Evolutionary conservation across 2,113 vertebrate species (phyloP).

Genomic region (Miniopterus natalensis): DNA sequence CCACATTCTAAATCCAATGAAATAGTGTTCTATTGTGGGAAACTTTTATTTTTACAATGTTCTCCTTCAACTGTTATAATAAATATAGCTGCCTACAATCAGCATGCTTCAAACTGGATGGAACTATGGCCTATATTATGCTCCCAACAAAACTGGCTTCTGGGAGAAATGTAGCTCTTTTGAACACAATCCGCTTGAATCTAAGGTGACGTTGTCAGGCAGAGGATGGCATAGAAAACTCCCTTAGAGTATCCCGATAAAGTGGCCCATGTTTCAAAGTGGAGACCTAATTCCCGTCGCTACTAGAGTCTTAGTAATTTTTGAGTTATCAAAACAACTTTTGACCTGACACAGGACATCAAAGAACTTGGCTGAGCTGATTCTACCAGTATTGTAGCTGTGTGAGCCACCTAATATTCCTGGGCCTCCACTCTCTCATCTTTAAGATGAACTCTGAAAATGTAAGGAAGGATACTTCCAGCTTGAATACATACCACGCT

Average conservation of each 20-base stretch:
- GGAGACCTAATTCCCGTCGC: neutral
- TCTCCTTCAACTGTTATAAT: conserved; percentile 36
- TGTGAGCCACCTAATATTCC: neutral
- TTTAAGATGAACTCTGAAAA: conserved; percentile 4
- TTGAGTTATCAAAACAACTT: neutral
- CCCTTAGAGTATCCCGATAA: neutral
- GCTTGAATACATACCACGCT: neutral
- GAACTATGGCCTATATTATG: neutral
- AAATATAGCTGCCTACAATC: conserved; percentile 41
- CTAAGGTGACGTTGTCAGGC: neutral
- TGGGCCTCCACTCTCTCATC: neutral
- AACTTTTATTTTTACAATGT: neutral
- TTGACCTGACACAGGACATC: neutral
- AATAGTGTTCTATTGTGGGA: conserved; percentile 7
- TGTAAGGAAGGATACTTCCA: neutral
- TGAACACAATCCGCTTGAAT: neutral
- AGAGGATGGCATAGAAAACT: neutral
- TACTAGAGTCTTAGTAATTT: neutral
- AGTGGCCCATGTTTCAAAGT: neutral
- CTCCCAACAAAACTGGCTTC: conserved; percentile 1
- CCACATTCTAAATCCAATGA: conserved; percentile 39
- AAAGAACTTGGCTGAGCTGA: neutral
- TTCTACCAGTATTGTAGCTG: neutral
- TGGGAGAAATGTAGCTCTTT: neutral
- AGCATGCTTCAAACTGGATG: neutral